phyloP scores from a whole-genome alignment of 2,888 invertebrate genomes.

The Archips xylosteana region DNA sequence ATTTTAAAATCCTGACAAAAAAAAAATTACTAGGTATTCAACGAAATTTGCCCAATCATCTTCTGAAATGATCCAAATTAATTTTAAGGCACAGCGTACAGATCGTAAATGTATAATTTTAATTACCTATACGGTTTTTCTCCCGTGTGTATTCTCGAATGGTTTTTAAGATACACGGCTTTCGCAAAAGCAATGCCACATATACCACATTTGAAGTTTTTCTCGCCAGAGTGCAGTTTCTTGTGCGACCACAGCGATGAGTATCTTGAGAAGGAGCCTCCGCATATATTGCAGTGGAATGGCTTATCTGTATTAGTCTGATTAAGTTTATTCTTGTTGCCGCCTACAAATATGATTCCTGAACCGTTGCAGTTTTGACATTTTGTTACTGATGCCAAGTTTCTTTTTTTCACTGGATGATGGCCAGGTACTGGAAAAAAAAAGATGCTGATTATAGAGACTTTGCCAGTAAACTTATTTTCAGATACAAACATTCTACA shows the following conservation, averaged over 20 bases:
- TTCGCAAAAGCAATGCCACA: slow-evolving; percentile 95
- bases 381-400: slow-evolving; percentile 93
- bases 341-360: slow-evolving; percentile 93
- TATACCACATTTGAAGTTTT: slow-evolving; percentile 95
- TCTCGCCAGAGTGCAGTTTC: slow-evolving; percentile 92
- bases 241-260: slow-evolving; percentile 96
- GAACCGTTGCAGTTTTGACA: slow-evolving; percentile 96
- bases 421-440: slow-evolving; percentile 79
- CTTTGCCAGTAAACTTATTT: too few species aligned
- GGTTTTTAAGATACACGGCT: slow-evolving; percentile 95
- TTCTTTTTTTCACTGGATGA: slow-evolving; percentile 94
- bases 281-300: slow-evolving; percentile 95
- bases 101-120: background rate
- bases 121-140: slow-evolving; percentile 82
- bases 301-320: slow-evolving; percentile 90
- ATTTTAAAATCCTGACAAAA: too few species aligned
- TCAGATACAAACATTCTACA: too few species aligned
- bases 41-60: too few species aligned
- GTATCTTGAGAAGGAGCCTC: slow-evolving; percentile 93
- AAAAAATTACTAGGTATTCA: too few species aligned
- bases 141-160: slow-evolving; percentile 94
- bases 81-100: too few species aligned
- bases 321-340: slow-evolving; percentile 86
- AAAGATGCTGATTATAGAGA: background rate
- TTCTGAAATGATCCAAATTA: too few species aligned